phyloP scores from a whole-genome alignment of 2,888 invertebrate species.

The Nowickia ferox region DNA sequence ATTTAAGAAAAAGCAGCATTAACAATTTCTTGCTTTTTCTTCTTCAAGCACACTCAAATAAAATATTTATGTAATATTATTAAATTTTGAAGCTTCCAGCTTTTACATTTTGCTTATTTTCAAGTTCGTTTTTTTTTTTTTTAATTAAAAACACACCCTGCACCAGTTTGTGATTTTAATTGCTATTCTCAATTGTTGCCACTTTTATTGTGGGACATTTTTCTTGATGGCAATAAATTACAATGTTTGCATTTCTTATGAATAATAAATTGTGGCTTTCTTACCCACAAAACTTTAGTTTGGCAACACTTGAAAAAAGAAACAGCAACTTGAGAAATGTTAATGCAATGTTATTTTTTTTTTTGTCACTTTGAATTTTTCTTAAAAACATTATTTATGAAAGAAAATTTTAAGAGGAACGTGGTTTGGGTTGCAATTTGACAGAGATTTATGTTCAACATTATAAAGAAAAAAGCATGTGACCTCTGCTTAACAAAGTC shows the following conservation, averaged over 20 bases:
- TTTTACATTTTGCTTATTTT: not conserved
- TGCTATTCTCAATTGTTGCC: conserved; percentile 37
- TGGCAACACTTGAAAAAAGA: not conserved
- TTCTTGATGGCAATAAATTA: conserved; percentile 38
- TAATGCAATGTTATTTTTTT: not conserved
- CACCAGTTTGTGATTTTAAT: conserved; percentile 21
- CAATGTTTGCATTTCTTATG: conserved; percentile 27
- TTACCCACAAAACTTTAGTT: not conserved
- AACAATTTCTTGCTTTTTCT: not conserved
- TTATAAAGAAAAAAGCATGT: not conserved
- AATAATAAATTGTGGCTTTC: conserved; percentile 53
- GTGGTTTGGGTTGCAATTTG: not conserved
- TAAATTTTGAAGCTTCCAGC: not conserved
- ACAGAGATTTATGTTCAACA: not conserved
- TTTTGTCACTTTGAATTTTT: not conserved
- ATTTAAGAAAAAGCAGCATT: not conserved
- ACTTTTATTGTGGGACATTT: conserved; percentile 40
- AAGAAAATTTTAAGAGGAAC: not conserved
- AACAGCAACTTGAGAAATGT: not conserved
- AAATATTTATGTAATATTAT: conserved; percentile 11
- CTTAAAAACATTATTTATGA: not conserved
- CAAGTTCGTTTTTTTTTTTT: not conserved
- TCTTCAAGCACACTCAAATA: not conserved
- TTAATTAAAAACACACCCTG: conserved; percentile 29
- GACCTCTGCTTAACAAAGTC: not conserved